phyloP scores from a whole-genome alignment of 2,113 vertebrate genomes.

The Columbina picui region DNA sequence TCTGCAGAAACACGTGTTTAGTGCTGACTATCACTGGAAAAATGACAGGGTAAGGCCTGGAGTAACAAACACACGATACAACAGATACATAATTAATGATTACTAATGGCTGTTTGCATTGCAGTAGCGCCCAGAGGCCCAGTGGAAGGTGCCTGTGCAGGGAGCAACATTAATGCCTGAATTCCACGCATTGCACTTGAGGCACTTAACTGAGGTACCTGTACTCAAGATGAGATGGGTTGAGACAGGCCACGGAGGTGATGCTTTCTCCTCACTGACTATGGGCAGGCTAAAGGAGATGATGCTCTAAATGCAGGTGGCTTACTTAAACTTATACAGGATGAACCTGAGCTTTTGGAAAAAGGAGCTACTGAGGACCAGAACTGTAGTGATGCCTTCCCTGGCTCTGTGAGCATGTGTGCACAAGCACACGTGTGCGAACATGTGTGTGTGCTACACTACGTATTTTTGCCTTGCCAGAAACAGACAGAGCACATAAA shows the following conservation, averaged over 20 bases:
- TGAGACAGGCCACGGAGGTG: background rate
- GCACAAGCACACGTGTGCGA: rapidly evolving
- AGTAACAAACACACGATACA: background rate
- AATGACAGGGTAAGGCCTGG: background rate
- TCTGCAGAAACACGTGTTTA: background rate
- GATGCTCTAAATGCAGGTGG: background rate
- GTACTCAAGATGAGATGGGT: background rate
- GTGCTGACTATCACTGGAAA: background rate
- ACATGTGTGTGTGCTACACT: rapidly evolving
- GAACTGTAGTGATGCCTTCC: background rate
- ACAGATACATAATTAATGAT: background rate
- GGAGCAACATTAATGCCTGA: background rate
- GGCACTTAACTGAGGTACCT: background rate
- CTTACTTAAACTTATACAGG: background rate
- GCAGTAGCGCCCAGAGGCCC: rapidly evolving
- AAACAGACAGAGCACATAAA: background rate
- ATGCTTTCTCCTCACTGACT: background rate
- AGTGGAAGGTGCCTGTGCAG: background rate
- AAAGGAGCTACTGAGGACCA: background rate
- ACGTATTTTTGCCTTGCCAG: background rate
- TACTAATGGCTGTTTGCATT: background rate
- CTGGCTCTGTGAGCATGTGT: rapidly evolving
- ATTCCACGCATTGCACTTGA: background rate
- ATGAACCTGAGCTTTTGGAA: background rate
- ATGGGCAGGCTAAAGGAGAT: background rate